Evolutionary conservation across 2,113 vertebrate species (phyloP), one percentile per base, ranked within the genome.

Genomic region (Xiphophorus hellerii): DNA sequence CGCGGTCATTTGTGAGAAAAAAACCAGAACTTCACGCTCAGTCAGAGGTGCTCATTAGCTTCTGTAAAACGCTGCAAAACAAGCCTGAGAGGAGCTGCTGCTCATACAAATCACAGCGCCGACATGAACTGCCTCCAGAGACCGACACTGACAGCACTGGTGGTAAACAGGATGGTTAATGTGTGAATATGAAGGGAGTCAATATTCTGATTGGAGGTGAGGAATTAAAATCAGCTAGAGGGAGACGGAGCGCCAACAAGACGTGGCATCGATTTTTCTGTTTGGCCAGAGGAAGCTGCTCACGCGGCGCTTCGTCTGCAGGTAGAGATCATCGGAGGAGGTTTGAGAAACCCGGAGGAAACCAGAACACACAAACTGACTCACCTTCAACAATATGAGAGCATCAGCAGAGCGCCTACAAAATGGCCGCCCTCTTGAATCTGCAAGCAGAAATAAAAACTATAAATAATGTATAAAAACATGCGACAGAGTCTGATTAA

Each of bases 261-360:
- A 81, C 28, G 9, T n/a, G 14, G 4, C 48, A 80, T 82, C 71
- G 82, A 84, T 83, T 86, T 80, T 70, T 73, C 25, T 35, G 61
- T 84, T 71, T 48, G 4, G 63, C 73, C 25, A 42, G 44, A 14
- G 44, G 66, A 81, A 20, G 13, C 51, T 72, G 76, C 48, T 70
- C 63, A 67, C 33, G 33, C 66, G 33, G 54, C 37, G 48, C 81
- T 74, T 58, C 30, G 81, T 81, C 74, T 68, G 67, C n/a, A n/a
- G 17, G 63, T 10, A 83, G 35, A 67, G 80, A 83, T 77, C 69
- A 54, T 31, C 58, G 6, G 44, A 69, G 73, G 68, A 64, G 10
- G 51, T 61, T 11, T 62, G 29, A 37, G 35, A 17, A 27, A 51
- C 60, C 15, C 58, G 27, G 14, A 33, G 33, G n/a, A 30, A 33